These are phyloP conservation scores for Coptodon bakossiorum DNA, from an alignment of 2,113 vertebrate species.

Conservation along the genomic window DNA sequence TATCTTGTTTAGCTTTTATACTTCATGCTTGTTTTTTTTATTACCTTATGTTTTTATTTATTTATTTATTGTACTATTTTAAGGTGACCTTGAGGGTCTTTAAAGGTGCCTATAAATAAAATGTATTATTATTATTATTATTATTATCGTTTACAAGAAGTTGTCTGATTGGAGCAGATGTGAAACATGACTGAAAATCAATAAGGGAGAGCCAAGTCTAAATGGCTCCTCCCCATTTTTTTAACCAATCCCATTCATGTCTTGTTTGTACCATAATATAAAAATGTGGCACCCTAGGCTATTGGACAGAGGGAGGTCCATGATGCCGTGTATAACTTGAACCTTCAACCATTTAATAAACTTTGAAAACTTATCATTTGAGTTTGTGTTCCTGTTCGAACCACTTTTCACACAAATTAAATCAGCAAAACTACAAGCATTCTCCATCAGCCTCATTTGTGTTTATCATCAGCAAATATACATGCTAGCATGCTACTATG, in stretches of 20 bases:
- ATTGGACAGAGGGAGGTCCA: background rate
- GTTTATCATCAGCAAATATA: background rate
- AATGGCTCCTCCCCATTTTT: background rate
- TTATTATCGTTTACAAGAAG: background rate
- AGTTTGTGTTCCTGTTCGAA: accelerated
- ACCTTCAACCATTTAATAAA: background rate
- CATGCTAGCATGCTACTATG: background rate
- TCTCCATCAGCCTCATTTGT: background rate
- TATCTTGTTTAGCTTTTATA: background rate
- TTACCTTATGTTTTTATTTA: background rate
- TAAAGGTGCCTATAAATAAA: background rate
- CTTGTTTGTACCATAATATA: background rate
- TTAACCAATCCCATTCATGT: background rate
- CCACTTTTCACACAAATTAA: background rate
- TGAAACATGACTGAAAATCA: background rate
- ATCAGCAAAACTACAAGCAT: background rate
- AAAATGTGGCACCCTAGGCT: background rate
- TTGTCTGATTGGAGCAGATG: background rate
- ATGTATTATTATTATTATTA: background rate
- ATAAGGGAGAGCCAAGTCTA: background rate
- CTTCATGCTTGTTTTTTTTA: background rate
- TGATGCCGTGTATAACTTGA: background rate
- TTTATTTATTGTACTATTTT: background rate
- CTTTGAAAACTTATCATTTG: background rate
- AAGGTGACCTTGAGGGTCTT: background rate